phyloP scores from a whole-genome alignment of 2,797 vertebrate genomes.

The Sebastes steindachneri region DNA sequence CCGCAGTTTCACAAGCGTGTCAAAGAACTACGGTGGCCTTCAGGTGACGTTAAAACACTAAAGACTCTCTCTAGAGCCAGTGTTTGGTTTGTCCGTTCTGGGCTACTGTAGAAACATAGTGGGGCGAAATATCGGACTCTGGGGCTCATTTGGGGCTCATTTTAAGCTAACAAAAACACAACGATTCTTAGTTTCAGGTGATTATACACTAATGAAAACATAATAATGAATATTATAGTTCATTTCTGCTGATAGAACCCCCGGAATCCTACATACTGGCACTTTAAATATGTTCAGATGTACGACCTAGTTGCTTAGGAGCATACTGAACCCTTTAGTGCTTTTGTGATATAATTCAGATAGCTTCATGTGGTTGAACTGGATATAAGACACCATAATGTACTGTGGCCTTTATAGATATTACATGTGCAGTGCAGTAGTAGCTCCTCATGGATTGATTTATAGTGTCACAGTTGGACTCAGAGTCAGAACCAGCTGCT shows the following conservation, averaged over 20 bases:
- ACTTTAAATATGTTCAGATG: not conserved
- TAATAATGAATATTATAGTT: not conserved
- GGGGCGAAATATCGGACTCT: not conserved
- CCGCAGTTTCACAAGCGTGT: not conserved
- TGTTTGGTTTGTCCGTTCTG: not conserved
- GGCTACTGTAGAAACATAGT: not conserved
- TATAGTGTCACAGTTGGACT: not conserved
- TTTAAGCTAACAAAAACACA: not conserved
- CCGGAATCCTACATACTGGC: not conserved
- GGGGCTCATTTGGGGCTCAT: not conserved
- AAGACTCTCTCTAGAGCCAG: not conserved
- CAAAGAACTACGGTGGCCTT: not conserved
- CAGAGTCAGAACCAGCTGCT: not conserved
- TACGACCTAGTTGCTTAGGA: not conserved
- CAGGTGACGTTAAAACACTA: not conserved
- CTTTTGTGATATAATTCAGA: not conserved
- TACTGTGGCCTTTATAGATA: not conserved
- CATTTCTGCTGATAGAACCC: not conserved
- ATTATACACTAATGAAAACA: not conserved
- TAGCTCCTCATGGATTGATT: not conserved
- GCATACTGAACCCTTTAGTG: not conserved
- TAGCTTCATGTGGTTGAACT: not conserved
- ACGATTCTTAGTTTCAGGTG: not conserved
- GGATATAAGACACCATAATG: not conserved
- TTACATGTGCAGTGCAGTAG: not conserved